Conservation (phyloP, 2,797 vertebrate species). For the Hirundo rustica region DNA sequence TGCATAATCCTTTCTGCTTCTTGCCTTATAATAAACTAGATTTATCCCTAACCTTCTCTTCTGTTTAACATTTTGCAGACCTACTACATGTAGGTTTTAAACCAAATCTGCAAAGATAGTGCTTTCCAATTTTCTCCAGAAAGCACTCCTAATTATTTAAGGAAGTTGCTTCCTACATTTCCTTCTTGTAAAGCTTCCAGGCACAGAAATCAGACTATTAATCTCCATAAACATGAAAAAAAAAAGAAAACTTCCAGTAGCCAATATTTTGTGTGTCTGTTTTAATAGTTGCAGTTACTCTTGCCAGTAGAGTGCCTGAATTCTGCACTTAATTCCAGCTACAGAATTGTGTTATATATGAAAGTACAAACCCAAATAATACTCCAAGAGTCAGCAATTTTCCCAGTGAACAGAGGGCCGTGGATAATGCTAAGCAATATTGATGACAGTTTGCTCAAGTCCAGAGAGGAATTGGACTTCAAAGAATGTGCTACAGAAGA, state of each 20-base stretch:
- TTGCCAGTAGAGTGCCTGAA: not conserved
- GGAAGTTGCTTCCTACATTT: not conserved
- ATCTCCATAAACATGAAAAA: not conserved
- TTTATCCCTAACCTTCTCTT: slow-evolving; percentile 24
- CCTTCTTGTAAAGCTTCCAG: not conserved
- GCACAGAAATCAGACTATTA: not conserved
- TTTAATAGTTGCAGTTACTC: not conserved
- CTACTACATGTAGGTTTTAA: slow-evolving; percentile 3
- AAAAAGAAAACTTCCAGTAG: not conserved
- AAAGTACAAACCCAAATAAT: not conserved
- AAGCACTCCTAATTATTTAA: not conserved
- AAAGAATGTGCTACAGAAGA: not conserved
- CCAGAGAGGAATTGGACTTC: not conserved
- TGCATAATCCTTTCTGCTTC: slow-evolving; percentile 31
- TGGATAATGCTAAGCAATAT: not conserved
- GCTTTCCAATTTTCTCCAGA: not conserved
- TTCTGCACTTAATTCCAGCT: not conserved
- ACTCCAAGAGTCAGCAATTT: not conserved
- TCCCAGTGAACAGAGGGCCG: not conserved
- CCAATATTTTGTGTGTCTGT: not conserved
- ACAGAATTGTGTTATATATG: not conserved
- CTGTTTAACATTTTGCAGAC: slow-evolving; percentile 1
- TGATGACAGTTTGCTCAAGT: not conserved
- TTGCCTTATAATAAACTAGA: slow-evolving; percentile 20
- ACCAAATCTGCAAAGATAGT: not conserved